Base-by-base conservation (phyloP, 2,797 vertebrate genomes). In the Xenops minutus region DNA sequence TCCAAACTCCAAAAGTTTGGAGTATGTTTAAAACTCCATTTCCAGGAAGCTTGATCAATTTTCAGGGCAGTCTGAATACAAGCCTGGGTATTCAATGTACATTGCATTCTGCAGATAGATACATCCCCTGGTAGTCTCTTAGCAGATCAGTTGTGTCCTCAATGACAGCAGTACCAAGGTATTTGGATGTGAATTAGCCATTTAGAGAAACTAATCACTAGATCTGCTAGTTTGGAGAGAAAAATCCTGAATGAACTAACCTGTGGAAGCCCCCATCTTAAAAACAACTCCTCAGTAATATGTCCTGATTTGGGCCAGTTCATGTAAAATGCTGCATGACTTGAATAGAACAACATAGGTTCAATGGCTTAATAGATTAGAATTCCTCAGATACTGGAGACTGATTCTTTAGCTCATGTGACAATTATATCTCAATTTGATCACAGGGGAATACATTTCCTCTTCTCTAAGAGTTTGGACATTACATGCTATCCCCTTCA, bases 371-470 rank as follows among this genome's bases (percentile, higher is more conserved):
- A 66, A 59, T 15, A 68, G 49, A 83, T 55, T 30, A 67, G 68
- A 93, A 85, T 77, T 61, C 46, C 26, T 91, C 56, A 58, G 52
- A 74, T 71, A 76, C 19, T 34, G 49, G 14, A 63, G 44, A 30
- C 41, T 36, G 61, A 24, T 83, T 64, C 82, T 85, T 84, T 74
- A 94, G 43, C 34, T 85, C 49, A 36, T 87, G 34, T 91, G 88
- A 92, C 72, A 89, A 93, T 93, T 87, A 85, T 68, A 74, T 54
- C 72, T 95, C 95, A 78, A 12, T 89, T 75, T 92, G 58, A 89
- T 86, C 79, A 85, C 69, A 81, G 43, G 51, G 82, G 76, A 96
- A 93, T 75, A 83, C 8, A 44, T 75, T 68, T 85, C 29, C 26
- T 80, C 62, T 87, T 93, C 89, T 83, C 58, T 64, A 83, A 81